Evolutionary conservation across 1,140 invertebrate species (phyloP).

Genomic region (Chironomus striatipennis): DNA sequence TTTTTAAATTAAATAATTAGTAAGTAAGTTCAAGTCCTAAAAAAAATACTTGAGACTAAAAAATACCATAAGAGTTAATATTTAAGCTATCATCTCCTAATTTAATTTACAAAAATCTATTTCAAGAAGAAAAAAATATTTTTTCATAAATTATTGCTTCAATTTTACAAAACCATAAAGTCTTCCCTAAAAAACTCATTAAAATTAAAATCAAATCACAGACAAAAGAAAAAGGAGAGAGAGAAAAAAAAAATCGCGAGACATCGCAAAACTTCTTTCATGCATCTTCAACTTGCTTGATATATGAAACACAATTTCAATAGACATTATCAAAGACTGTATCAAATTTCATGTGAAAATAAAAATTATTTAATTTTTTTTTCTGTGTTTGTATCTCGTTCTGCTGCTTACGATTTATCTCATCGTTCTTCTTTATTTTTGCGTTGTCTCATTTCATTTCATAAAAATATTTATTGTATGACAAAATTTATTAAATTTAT

Average conservation of each 20-base stretch:
- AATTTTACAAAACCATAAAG: neutral
- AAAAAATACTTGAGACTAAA: too few species aligned
- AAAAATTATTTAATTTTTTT: conserved; percentile 23
- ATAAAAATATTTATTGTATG: conserved; percentile 3
- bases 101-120: neutral
- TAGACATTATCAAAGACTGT: conserved; percentile 16
- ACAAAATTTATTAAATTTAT: conserved; percentile 15
- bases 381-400: neutral
- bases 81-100: neutral
- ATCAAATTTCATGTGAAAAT: conserved; percentile 22
- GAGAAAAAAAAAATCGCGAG: neutral
- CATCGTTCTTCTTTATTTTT: neutral
- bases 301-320: conserved; percentile 20
- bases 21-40: too few species aligned
- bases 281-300: neutral
- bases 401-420: neutral
- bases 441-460: too few species aligned
- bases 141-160: conserved; percentile 3
- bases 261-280: neutral
- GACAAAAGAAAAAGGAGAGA: neutral
- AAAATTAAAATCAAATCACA: conserved; percentile 9
- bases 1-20: too few species aligned
- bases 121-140: too few species aligned
- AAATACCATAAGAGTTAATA: too few species aligned
- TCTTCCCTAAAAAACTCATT: neutral